These are phyloP conservation scores for Noctilio leporinus DNA, from an alignment of 2,113 vertebrate genomes.

Conservation along the genomic window DNA sequence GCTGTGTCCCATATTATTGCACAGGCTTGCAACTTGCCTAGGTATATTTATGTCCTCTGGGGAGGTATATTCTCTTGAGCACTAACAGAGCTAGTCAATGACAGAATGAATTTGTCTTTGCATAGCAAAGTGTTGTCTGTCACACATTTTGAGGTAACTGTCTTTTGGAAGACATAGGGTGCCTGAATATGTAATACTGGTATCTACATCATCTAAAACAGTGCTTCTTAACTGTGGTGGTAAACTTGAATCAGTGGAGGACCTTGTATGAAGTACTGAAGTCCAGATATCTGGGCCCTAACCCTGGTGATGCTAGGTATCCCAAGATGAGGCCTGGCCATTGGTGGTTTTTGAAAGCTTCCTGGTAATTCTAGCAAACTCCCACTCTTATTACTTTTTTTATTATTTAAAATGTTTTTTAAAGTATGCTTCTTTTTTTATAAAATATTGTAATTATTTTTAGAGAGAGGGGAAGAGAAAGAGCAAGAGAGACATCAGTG, in stretches of 20 bases:
- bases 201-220: background rate
- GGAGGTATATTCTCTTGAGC: background rate
- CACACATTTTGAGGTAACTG: background rate
- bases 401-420: no score
- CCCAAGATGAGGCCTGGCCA: background rate
- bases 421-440: no score
- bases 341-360: background rate
- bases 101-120: conserved; percentile 7
- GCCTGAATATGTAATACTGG: background rate
- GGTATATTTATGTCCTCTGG: background rate
- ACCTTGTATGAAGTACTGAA: background rate
- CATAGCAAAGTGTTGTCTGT: background rate
- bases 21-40: conserved; percentile 18
- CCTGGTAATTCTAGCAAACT: background rate
- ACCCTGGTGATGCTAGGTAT: background rate
- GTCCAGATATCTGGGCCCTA: no score
- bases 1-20: background rate
- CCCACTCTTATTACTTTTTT: no score
- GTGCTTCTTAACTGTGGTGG: background rate
- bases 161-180: background rate
- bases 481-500: no score
- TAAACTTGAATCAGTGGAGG: background rate
- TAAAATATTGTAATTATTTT: no score
- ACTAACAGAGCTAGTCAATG: background rate
- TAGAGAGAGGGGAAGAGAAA: no score